Percentiles rank a stretch among this genome's conserved stretches.
Conservation (phyloP, 2,797 vertebrate species). For the Chelon auratus region DNA sequence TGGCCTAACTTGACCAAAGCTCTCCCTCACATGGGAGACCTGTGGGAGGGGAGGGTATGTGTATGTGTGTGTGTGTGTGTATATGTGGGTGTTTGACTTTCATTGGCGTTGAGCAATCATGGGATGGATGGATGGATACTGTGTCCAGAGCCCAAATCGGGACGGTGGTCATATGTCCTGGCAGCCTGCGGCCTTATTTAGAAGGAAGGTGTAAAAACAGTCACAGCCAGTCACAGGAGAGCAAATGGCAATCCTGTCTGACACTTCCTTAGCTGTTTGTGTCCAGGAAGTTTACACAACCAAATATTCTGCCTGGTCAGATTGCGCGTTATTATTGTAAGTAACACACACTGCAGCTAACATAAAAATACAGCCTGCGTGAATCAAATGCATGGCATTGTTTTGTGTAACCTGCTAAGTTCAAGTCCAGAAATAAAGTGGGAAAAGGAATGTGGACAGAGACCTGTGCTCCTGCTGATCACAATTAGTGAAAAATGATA, state of each 20-base stretch:
- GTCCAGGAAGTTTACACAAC: conserved; percentile 77
- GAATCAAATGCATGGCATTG: conserved; percentile 47
- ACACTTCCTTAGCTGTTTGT: conserved; percentile 82
- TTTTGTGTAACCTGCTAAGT: conserved; percentile 5
- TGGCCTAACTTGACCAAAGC: conserved; percentile 44
- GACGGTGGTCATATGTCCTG: conserved; percentile 85
- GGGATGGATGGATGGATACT: conserved; percentile 85
- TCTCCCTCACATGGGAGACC: conserved; percentile 70
- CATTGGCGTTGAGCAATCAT: conserved; percentile 85
- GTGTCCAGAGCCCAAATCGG: conserved; percentile 87
- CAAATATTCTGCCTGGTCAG: conserved; percentile 71
- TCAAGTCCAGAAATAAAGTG: conserved; percentile 18
- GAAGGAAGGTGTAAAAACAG: conserved; percentile 92
- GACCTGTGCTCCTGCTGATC: neutral
- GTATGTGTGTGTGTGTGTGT: conserved; percentile 63
- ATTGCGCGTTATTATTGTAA: conserved; percentile 70
- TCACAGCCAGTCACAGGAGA: conserved; percentile 82
- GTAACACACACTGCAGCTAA: conserved; percentile 46
- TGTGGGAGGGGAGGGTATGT: conserved; percentile 61
- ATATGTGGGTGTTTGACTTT: conserved; percentile 78
- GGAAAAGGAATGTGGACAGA: neutral
- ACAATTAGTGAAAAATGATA: neutral
- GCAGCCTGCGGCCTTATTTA: conserved; percentile 92
- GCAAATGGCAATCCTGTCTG: conserved; percentile 84
- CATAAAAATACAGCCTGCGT: conserved; percentile 48